Evolutionary conservation across 2,113 vertebrate species (phyloP), one percentile per base, ranked within the genome.

Genomic region (Entelurus aequoreus): DNA sequence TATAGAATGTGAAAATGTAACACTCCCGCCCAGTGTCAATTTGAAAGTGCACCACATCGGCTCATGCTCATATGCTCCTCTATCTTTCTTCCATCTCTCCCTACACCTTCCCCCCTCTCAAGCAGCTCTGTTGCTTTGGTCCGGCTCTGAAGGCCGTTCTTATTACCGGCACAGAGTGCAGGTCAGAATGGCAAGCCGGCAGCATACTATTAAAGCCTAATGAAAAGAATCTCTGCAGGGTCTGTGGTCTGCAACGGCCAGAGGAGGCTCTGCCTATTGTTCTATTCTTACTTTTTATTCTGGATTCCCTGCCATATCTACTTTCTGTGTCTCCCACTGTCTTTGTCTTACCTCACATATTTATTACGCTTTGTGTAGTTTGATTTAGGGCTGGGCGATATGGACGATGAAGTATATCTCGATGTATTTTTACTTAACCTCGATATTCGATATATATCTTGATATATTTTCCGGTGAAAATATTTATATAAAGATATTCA

Each of bases 151-250:
- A 90, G 86, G 87, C 86, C 77, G 76, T 83, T 87, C 88, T 90
- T 90, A 89, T 90, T 88, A 90, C 86, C 84, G 83, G 85, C 84
- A 84, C 86, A 85, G 78, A 88, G 86, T 82, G 67, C 76, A 75
- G 88, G 88, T 88, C 88, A 89, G 87, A 74, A 86, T 77, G 76
- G 84, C 82, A 77, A 86, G 82, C 84, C 84, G 69, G 84, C 86
- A 87, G 87, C 86, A 88, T 83, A 86, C 78, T 84, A 87, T 88
- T 89, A 89, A 89, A 88, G 72, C 77, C 79, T 88, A 88, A 89
- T 89, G 87, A 89, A 87, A 88, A 85, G 84, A 87, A 83, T 87
- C 86, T 88, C 85, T 79, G 86, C 82, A 86, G 86, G 78, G 75
- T 78, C 81, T 77, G 79, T 62, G 80, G 80, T 81, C 82, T 83